Conservation (phyloP, 1,140 invertebrate genomes). For the Lepidostoma basale region DNA sequence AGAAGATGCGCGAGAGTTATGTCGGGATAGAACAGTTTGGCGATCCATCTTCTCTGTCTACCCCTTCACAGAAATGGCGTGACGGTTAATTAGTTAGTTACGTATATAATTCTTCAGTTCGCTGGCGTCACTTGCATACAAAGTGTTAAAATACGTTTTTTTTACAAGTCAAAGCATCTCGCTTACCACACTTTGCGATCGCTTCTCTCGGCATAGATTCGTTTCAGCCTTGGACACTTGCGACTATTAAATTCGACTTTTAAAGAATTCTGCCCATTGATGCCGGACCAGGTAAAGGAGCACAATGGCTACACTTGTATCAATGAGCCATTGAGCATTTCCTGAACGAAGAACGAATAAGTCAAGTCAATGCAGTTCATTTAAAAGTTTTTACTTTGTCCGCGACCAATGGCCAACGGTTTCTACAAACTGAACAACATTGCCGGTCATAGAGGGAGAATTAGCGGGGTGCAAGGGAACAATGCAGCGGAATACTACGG, state of each 20-base stretch:
- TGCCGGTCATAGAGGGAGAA: neutral
- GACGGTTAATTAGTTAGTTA: no score
- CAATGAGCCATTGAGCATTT: slow-evolving; percentile 5
- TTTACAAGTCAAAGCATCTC: no score
- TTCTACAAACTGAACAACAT: neutral
- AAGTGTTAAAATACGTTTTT: no score
- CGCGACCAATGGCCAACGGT: neutral
- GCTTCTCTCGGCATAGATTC: no score
- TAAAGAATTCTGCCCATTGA: neutral
- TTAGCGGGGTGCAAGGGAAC: no score
- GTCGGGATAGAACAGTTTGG: no score
- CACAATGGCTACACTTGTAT: slow-evolving; percentile 13
- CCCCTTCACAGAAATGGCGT: no score
- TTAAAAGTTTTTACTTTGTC: slow-evolving; percentile 17
- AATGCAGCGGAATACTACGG: neutral
- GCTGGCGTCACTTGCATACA: no score
- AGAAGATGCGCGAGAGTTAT: no score
- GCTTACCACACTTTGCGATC: no score
- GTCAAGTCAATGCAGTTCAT: slow-evolving; percentile 17
- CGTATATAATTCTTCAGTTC: no score
- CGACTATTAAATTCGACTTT: slow-evolving; percentile 10
- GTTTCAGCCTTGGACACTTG: neutral
- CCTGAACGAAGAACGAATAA: neutral
- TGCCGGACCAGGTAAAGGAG: neutral
- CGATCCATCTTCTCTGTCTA: no score